Conservation (phyloP, 2,797 vertebrate species). For the Tiaroga cobitis region DNA sequence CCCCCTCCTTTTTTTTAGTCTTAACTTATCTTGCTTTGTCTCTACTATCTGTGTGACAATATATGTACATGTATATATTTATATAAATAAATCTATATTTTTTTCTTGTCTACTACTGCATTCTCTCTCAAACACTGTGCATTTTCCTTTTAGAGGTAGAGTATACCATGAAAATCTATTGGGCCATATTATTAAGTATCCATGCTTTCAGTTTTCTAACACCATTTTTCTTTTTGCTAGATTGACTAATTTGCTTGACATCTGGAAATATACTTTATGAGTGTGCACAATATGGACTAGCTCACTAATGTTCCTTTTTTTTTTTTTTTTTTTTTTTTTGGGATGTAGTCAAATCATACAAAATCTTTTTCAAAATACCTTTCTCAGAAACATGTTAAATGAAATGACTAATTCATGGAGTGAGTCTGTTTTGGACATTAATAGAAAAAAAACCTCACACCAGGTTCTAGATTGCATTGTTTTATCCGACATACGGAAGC, state of each 20-base stretch:
- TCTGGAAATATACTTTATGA: not conserved
- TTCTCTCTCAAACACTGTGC: not conserved
- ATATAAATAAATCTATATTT: rapidly evolving
- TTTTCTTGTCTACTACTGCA: not conserved
- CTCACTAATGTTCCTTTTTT: not conserved
- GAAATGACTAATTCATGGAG: not conserved
- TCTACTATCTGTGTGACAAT: not conserved
- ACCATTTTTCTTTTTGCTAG: not conserved
- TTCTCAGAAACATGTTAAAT: not conserved
- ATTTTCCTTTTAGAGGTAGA: not conserved
- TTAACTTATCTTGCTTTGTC: not conserved
- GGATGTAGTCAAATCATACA: not conserved
- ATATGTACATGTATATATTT: not conserved
- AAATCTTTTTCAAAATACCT: not conserved
- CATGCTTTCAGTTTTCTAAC: not conserved
- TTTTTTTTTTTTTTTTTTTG: too few species aligned
- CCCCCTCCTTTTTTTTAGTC: not conserved
- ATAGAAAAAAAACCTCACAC: not conserved
- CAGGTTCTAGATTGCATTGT: slow-evolving; percentile 1
- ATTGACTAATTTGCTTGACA: not conserved
- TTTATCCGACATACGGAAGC: not conserved
- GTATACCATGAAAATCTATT: not conserved
- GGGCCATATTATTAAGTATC: not conserved
- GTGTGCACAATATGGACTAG: not conserved
- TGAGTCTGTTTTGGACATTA: not conserved